A percentile compares a stretch with the other conserved stretches of the same genome.
phyloP scores from a whole-genome alignment of 2,797 vertebrate genomes.

The Hydrolagus colliei region DNA sequence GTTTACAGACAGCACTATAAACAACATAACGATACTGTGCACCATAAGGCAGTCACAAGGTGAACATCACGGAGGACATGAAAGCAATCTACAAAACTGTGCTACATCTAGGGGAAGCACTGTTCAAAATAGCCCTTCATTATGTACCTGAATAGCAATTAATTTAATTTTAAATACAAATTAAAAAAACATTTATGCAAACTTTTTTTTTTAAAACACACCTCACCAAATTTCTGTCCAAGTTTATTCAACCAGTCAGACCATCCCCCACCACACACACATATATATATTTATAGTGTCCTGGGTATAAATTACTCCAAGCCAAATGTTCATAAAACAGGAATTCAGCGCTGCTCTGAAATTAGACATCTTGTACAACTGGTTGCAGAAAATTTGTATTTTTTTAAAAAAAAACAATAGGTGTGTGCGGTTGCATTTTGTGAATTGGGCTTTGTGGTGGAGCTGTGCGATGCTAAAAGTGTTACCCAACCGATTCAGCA shows the following conservation, averaged over 20 bases:
- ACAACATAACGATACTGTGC: constrained; percentile 29
- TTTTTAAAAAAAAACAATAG: not conserved
- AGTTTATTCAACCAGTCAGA: not conserved
- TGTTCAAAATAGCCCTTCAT: constrained; percentile 31
- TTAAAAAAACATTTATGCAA: constrained; percentile 16
- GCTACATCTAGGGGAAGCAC: constrained; percentile 31
- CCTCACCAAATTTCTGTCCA: not conserved
- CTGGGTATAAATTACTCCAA: constrained; percentile 26
- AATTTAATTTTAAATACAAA: not conserved
- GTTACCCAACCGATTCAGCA: constrained; percentile 3
- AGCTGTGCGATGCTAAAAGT: not conserved
- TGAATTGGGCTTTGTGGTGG: not conserved
- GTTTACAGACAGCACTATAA: constrained; percentile 26
- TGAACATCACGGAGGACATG: constrained; percentile 21
- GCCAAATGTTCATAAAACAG: not conserved
- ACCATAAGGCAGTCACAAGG: constrained; percentile 30
- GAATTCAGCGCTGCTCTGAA: not conserved
- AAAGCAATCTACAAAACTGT: constrained; percentile 28
- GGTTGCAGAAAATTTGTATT: no score
- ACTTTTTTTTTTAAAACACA: not conserved
- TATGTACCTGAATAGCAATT: constrained; percentile 31
- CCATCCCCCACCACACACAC: not conserved
- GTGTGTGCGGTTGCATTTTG: not conserved
- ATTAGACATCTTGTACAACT: not conserved
- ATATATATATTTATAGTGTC: not conserved